Evolutionary conservation across 1,140 invertebrate genomes (phyloP).

Genomic region (Euglossa dilemma): DNA sequence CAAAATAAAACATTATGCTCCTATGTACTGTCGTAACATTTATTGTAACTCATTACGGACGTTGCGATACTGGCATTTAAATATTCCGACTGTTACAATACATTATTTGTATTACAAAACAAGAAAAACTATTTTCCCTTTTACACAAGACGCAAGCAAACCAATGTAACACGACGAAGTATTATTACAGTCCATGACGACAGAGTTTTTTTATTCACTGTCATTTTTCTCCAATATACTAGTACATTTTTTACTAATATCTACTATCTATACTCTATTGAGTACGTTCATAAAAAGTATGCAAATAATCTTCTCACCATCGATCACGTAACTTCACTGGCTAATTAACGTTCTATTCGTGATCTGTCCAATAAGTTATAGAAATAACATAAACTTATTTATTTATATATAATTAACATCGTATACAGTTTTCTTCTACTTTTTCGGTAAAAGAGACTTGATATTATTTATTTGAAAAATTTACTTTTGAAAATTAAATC

Average conservation of each 20-base stretch:
- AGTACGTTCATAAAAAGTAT: constrained; percentile 20
- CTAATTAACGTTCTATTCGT: neutral
- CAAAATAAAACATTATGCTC: constrained; percentile 79
- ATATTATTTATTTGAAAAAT: neutral
- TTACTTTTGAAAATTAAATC: neutral
- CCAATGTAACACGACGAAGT: constrained; percentile 22
- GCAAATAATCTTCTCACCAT: constrained; percentile 4
- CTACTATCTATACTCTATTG: constrained; percentile 42
- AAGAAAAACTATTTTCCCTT: constrained; percentile 47
- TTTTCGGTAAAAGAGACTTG: neutral
- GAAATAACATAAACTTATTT: neutral
- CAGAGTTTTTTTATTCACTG: constrained; percentile 43
- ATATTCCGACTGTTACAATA: constrained; percentile 51
- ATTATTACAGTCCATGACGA: constrained; percentile 24
- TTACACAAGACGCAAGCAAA: constrained; percentile 1
- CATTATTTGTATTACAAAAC: constrained; percentile 36
- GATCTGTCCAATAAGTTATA: neutral
- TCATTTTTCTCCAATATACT: constrained; percentile 43
- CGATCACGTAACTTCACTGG: constrained; percentile 41
- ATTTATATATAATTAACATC: neutral
- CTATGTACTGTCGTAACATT: constrained; percentile 74
- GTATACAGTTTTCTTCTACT: neutral
- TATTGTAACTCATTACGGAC: constrained; percentile 63
- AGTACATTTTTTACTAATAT: constrained; percentile 51
- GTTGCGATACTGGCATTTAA: constrained; percentile 65